A percentile compares a stretch with the other conserved stretches of the same genome.
These are phyloP conservation scores for Phoxinus phoxinus DNA, from an alignment of 2,113 vertebrate genomes.

Conservation along the genomic window DNA sequence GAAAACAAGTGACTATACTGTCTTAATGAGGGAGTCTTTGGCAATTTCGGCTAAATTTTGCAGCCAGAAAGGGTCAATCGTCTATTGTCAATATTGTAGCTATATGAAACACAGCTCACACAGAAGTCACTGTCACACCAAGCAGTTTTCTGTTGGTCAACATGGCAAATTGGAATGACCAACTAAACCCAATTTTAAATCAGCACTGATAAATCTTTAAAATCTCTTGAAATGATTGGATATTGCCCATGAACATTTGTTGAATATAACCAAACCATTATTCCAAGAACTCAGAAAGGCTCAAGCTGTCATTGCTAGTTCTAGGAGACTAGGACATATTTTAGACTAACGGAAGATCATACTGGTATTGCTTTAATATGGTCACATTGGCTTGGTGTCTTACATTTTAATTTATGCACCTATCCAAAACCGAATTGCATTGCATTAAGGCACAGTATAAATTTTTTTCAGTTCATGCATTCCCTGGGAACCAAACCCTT, in stretches of 20 bases:
- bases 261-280: neutral
- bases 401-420: neutral
- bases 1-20: too few relatives aligned
- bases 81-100: neutral
- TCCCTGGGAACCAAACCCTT: neutral
- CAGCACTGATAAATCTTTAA: neutral
- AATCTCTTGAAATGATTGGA: neutral
- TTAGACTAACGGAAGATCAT: neutral
- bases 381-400: neutral
- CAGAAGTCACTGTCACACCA: too few relatives aligned
- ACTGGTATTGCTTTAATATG: neutral
- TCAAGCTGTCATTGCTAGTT: neutral
- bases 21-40: too few relatives aligned
- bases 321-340: neutral
- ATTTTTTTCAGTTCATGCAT: conserved; percentile 5
- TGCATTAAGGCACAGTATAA: neutral
- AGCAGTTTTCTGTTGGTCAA: too few relatives aligned
- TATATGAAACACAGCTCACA: too few relatives aligned
- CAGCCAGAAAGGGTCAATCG: neutral
- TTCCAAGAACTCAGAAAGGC: too few relatives aligned
- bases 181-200: neutral
- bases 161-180: neutral
- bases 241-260: neutral
- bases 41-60: too few relatives aligned
- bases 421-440: neutral